Base-by-base conservation (phyloP, 2,797 vertebrate genomes). In the Neosalanx taihuensis region DNA sequence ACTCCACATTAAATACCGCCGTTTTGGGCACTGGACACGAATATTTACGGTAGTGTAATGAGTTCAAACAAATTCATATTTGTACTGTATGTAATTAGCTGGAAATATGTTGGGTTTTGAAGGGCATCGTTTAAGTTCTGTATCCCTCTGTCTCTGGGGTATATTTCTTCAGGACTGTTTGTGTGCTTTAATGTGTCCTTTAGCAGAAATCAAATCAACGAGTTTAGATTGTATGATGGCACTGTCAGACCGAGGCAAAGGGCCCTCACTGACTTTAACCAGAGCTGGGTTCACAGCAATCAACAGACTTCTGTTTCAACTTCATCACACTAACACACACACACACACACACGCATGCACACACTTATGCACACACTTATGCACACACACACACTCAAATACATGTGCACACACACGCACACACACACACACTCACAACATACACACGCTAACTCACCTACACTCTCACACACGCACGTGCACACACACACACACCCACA, bases 191-290 rank as follows among this genome's bases (percentile, higher is more conserved):
- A 26, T 82, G 70, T 75, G 72, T 75, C 59, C 71, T 79, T 62
- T 74, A 76, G 87, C 86, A 84, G 78, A 86, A 88, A 87, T 88
- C 81, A 88, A 89, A 87, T 86, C 81, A 81, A 61, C 26, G 79
- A 79, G 84, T 87, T 86, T 85, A 69, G 85, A 85, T 81, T 71
- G 79, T 77, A 75, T 78, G 81, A 85, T 85, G 83, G 62, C 67
- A 66, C 81, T 92, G 91, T 93, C 90, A 86, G 86, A 81, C 79
- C 67, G 46, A 67, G 86, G 81, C 71, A 58, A 59, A 73, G 72
- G 79, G 78, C 72, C 72, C 73, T 18, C 83, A 9, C 79, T 92
- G 92, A 93, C 88, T 91, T 82, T 92, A 90, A 87, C 90, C 92
- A 93, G 92, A 91, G 79, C 86, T 82, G 82, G 81, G 72, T 78